These are phyloP conservation scores for Hesperia comma DNA, from an alignment of 2,888 invertebrate genomes.

Conservation along the genomic window DNA sequence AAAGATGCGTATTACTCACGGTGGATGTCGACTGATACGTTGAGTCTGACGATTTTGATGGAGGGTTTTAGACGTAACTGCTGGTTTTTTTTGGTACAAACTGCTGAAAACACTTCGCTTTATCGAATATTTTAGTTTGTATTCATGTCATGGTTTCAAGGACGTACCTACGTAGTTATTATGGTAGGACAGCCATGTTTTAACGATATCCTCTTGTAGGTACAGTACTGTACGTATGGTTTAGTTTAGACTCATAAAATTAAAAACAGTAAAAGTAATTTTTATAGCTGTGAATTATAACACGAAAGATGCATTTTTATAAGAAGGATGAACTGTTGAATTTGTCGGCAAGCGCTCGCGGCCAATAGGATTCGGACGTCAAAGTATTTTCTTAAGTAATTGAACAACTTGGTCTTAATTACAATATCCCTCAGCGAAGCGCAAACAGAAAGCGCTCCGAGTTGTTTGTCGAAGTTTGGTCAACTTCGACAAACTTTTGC, in stretches of 20 bases:
- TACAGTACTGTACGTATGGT: no score
- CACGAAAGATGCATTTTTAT: no score
- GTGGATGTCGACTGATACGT: background rate
- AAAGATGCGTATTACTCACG: background rate
- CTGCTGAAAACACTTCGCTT: no score
- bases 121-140: no score
- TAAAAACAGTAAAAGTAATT: no score
- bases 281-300: no score
- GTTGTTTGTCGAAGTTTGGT: conserved; percentile 13
- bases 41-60: background rate
- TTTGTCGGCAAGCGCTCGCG: background rate
- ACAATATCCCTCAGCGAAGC: conserved; percentile 14
- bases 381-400: conserved; percentile 14
- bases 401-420: conserved; percentile 11
- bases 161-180: no score
- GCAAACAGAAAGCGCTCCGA: conserved; percentile 1
- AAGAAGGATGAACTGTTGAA: background rate
- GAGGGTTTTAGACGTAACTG: background rate
- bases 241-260: no score
- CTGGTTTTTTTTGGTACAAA: no score
- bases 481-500: conserved; percentile 16
- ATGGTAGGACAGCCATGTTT: no score
- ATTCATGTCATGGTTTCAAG: no score
- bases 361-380: conserved; percentile 9
- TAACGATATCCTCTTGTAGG: no score